These are phyloP conservation scores for Rhopilema esculentum DNA, from an alignment of 30 jellyfish, hydroid and myxozoan genomes.

Conservation along the genomic window DNA sequence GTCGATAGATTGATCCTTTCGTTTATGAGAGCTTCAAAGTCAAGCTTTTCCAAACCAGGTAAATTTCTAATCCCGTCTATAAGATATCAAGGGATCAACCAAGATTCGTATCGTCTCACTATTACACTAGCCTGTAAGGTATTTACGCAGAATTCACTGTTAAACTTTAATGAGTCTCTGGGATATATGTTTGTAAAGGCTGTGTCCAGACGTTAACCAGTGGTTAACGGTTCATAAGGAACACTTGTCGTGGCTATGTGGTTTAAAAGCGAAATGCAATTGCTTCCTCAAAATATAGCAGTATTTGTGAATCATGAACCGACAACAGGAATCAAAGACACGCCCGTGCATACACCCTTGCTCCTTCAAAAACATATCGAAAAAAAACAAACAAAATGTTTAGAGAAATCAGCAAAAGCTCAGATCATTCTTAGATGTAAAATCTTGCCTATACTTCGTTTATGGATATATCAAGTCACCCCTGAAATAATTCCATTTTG, in stretches of 20 bases:
- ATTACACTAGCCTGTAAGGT: not conserved
- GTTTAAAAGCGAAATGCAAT: not conserved
- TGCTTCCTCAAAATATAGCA: not conserved
- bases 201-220: not conserved
- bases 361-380: no score
- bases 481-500: no score
- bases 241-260: not conserved
- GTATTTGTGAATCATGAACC: not conserved
- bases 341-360: no score
- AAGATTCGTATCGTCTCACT: not conserved
- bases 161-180: not conserved
- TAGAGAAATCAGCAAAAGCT: no score
- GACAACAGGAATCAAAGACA: no score
- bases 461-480: no score
- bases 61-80: not conserved
- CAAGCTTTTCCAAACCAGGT: not conserved
- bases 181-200: not conserved
- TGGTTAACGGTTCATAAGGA: not conserved
- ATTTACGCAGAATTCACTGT: not conserved
- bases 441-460: no score
- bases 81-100: not conserved
- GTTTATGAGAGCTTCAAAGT: not conserved
- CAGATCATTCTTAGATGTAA: no score
- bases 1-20: conserved; percentile 6
- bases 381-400: no score